phyloP scores from a whole-genome alignment of 2,888 invertebrate species.

The Cheilosia vulpina region DNA sequence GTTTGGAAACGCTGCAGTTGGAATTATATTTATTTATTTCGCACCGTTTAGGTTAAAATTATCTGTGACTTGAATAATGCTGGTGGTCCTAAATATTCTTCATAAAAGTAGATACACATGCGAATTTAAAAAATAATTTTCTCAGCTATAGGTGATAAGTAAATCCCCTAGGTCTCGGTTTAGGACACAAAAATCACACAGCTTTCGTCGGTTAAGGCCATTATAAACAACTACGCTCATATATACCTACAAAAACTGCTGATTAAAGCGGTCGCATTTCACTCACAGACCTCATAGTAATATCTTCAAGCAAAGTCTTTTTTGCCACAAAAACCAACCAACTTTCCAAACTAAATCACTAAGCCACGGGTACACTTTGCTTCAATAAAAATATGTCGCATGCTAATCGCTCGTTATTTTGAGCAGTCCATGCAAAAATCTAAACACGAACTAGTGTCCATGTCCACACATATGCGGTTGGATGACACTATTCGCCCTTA shows the following conservation, averaged over 20 bases:
- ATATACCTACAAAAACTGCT: neutral
- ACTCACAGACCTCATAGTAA: neutral
- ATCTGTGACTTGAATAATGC: too few species aligned
- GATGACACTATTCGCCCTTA: conserved; percentile 39
- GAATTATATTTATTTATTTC: too few species aligned
- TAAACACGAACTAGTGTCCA: conserved; percentile 20
- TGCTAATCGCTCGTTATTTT: conserved; percentile 50
- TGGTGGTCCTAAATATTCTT: too few species aligned
- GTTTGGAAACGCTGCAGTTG: too few species aligned
- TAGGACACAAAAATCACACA: too few species aligned
- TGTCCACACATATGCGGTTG: conserved; percentile 29
- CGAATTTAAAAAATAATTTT: too few species aligned
- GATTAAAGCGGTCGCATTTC: neutral
- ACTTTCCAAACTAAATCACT: neutral
- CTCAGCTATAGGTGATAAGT: too few species aligned
- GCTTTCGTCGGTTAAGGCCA: too few species aligned
- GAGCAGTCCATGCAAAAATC: conserved; percentile 39
- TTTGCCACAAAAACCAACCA: neutral
- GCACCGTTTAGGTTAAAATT: too few species aligned
- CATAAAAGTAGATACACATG: too few species aligned
- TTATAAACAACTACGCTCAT: too few species aligned
- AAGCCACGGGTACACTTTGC: neutral
- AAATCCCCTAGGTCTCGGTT: too few species aligned
- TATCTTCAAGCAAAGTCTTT: neutral
- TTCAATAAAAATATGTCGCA: conserved; percentile 40